A percentile compares a stretch with the other conserved stretches of the same genome.
phyloP scores from a whole-genome alignment of 2,888 invertebrate species.

The Tipula helvola region DNA sequence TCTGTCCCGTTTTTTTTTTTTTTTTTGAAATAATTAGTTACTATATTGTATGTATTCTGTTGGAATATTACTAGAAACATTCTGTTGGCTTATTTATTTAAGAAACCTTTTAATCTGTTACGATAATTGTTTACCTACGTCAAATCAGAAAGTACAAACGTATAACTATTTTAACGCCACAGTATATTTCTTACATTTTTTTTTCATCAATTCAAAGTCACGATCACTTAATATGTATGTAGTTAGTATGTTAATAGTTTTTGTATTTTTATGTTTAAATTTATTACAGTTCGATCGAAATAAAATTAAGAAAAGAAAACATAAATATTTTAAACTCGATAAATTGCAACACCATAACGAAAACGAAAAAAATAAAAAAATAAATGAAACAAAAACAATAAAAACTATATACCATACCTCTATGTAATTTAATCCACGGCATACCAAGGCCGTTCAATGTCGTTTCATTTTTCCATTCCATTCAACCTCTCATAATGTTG shows the following conservation, averaged over 20 bases:
- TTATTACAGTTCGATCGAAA: conserved; percentile 5
- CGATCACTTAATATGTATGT: background rate
- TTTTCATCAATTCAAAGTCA: background rate
- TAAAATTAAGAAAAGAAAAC: background rate
- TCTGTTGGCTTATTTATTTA: too few species aligned
- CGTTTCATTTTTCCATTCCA: conserved; percentile 6
- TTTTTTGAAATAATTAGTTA: too few species aligned
- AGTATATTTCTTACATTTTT: background rate
- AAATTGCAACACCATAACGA: conserved; percentile 7
- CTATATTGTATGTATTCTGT: too few species aligned
- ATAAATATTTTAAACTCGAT: background rate
- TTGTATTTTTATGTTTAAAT: background rate
- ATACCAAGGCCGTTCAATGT: conserved; percentile 8
- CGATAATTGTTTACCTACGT: background rate
- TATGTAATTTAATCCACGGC: conserved; percentile 6
- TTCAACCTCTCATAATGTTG: conserved; percentile 7
- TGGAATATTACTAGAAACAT: too few species aligned
- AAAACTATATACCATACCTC: background rate
- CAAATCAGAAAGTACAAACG: background rate
- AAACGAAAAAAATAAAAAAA: background rate
- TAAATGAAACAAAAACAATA: background rate
- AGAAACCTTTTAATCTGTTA: background rate
- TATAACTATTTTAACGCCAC: background rate
- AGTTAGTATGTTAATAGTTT: background rate
- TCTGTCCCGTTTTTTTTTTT: too few species aligned